phyloP scores from a whole-genome alignment of 1,140 invertebrate species.

The honey bee (Apis mellifera) region Amel_HAv3.1 CM009933.2:4956501-4957000 shows the following conservation, averaged over 20 bases:
- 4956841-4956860: neutral
- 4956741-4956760: too few relatives aligned
- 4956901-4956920: neutral
- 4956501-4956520: constrained; percentile 92
- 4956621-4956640: neutral
- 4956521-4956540: constrained; percentile 82
- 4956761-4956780: too few relatives aligned
- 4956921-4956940: neutral
- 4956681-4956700: too few relatives aligned
- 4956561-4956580: neutral
- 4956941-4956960: neutral
- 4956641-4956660: neutral
- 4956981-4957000: neutral
- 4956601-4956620: neutral
- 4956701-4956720: neutral
- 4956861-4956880: neutral
- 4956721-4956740: neutral
- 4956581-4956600: too few relatives aligned
- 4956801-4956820: too few relatives aligned
- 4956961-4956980: neutral
- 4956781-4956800: too few relatives aligned
- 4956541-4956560: neutral
- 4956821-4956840: too few relatives aligned
- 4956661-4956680: too few relatives aligned
- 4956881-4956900: neutral